Conservation (phyloP, 2,888 invertebrate species). For the Autographa gamma region DNA sequence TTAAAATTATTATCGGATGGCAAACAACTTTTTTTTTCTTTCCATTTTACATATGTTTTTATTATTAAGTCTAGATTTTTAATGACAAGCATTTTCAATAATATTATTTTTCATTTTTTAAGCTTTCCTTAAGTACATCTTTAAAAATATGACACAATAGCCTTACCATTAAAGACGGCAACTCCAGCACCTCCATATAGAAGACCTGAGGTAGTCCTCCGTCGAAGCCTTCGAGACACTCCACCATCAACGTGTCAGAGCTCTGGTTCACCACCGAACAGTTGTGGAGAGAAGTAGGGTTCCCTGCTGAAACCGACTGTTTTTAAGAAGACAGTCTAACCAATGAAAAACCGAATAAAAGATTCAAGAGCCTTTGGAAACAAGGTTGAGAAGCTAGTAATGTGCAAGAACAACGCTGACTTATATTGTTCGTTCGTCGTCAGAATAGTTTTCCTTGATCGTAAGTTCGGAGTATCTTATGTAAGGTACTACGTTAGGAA, state of each 20-base stretch:
- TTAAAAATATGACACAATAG: not conserved
- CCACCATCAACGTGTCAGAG: slow-evolving; percentile 89
- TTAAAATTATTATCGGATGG: too few species aligned
- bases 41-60: too few species aligned
- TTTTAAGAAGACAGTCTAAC: slow-evolving; percentile 25
- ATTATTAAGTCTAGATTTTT: too few species aligned
- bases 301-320: slow-evolving; percentile 88
- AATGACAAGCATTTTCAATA: too few species aligned
- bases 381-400: not conserved
- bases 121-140: too few species aligned
- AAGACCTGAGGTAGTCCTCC: slow-evolving; percentile 95
- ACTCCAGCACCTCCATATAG: slow-evolving; percentile 93
- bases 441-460: slow-evolving; percentile 1
- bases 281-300: slow-evolving; percentile 95
- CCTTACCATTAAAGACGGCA: slow-evolving; percentile 89
- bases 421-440: not conserved
- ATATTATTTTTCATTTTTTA: too few species aligned
- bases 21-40: too few species aligned
- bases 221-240: slow-evolving; percentile 95
- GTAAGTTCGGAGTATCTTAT: not conserved
- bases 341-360: not conserved
- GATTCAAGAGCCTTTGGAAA: too few species aligned
- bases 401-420: not conserved
- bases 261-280: slow-evolving; percentile 96
- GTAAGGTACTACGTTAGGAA: not conserved